phyloP scores from a whole-genome alignment of 2,113 vertebrate species.

The Vicugna pacos region DNA sequence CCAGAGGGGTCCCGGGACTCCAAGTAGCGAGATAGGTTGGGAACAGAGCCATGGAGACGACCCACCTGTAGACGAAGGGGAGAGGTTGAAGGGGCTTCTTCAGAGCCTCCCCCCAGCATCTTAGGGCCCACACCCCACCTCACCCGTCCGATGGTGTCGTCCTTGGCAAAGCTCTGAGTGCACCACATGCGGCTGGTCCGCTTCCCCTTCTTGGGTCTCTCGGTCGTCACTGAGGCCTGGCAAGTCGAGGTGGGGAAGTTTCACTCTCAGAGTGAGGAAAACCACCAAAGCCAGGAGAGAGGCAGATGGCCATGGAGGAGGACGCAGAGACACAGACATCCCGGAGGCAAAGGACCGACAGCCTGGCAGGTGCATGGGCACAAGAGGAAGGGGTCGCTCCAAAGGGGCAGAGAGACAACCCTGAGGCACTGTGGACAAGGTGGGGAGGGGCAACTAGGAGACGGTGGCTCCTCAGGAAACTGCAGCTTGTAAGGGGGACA shows the following conservation, averaged over 20 bases:
- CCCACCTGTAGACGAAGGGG: not conserved
- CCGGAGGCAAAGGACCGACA: not conserved
- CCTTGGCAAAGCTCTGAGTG: conserved; percentile 93
- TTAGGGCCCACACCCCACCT: conserved; percentile 30
- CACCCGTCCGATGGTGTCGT: conserved; percentile 92
- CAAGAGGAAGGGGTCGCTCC: not conserved
- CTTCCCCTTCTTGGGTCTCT: conserved; percentile 93
- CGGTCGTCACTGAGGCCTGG: conserved; percentile 81
- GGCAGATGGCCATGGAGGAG: not conserved
- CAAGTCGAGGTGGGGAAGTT: not conserved
- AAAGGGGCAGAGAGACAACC: not conserved
- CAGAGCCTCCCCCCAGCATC: not conserved
- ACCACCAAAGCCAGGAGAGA: not conserved
- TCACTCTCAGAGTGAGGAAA: not conserved
- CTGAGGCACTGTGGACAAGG: not conserved
- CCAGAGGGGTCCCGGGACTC: conserved; percentile 91
- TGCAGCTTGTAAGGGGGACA: accelerated
- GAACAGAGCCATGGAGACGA: conserved; percentile 86
- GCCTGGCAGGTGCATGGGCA: not conserved
- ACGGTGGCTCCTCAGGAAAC: not conserved
- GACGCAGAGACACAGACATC: not conserved
- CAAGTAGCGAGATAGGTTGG: conserved; percentile 93
- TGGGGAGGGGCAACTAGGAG: not conserved
- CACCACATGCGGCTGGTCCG: conserved; percentile 89
- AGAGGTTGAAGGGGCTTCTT: not conserved